Evolutionary conservation across 1,140 invertebrate species (phyloP), one percentile per base, ranked within the genome.

Genomic region (Drosophila ercepeae): DNA sequence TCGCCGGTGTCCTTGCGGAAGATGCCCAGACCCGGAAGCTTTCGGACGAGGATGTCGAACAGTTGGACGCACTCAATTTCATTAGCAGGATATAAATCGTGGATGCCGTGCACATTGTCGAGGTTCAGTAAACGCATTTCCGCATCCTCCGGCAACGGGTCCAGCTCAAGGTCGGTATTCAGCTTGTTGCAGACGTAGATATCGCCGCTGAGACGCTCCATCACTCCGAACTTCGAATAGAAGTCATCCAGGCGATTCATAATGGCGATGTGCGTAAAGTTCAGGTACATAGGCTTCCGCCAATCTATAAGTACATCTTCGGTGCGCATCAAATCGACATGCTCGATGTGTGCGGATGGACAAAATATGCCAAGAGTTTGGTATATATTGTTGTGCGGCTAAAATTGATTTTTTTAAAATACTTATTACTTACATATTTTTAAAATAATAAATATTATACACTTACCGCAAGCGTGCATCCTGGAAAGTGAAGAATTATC

Each of bases 321-420:
- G 34, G 94, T 93, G 49, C 93, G 93, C 72, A 97, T 82, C 58
- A 96, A 90, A 75, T 94, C 93, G 71, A 96, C 92, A 73, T 93
- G 91, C 46, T 96, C 95, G 60, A 95, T 92, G 61, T 94, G 93
- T 84, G 95, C 93, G 71, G 93, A 94, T 23, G 96, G 96, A 92
- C 95, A 96, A 92, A 96, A 97, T 58, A 96, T 95, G 53, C 95
- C 95, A 77, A 97, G 95, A 78, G 95, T 96, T 91, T 96, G 95
- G 92, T 96, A 96, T 59, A 95, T 91, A 91, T 93, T 93, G 79
- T 94, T 94, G 91, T 96, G 95, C 19, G 95, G 95, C 96, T 97
- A 76, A 11, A 93, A 51, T 19, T 0, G 14, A 4, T 4, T 0
- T 18, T 9, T 54, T 54, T 4, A 14, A 9, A 45, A 29, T n/a